Evolutionary conservation across 2,888 invertebrate genomes (phyloP).

Genomic region (Eubasilissa splendida): DNA sequence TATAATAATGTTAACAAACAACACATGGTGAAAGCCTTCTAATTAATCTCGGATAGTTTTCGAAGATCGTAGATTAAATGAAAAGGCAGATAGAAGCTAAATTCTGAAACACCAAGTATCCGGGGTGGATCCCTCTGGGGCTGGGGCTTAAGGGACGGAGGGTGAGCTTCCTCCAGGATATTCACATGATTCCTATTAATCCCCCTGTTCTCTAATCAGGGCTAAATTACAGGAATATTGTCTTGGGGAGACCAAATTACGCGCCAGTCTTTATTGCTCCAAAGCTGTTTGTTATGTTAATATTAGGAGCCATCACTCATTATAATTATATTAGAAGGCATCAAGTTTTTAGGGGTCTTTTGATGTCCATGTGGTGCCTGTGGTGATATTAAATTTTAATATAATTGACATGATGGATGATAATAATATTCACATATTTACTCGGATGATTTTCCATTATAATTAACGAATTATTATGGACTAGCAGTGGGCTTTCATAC

Average conservation of each 20-base stretch:
- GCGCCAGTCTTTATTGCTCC: constrained; percentile 16
- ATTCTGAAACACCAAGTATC: neutral
- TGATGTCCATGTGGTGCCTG: neutral
- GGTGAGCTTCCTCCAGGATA: constrained; percentile 28
- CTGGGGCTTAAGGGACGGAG: constrained; percentile 2
- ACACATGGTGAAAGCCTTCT: no score
- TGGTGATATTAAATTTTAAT: constrained; percentile 14
- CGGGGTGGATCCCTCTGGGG: constrained; percentile 4
- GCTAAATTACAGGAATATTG: constrained; percentile 48
- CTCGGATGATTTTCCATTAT: neutral
- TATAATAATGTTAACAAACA: no score
- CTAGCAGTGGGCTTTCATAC: no score
- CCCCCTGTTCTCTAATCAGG: constrained; percentile 41
- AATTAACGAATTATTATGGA: no score
- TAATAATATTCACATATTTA: neutral
- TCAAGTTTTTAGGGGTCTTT: neutral
- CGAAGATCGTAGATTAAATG: no score
- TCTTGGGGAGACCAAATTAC: constrained; percentile 38
- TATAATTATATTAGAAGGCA: constrained; percentile 22
- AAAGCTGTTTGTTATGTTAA: constrained; percentile 44
- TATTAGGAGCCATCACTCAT: constrained; percentile 34
- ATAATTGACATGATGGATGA: constrained; percentile 10
- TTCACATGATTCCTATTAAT: constrained; percentile 39
- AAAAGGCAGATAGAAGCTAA: no score
- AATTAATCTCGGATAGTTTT: no score